Base-by-base conservation (phyloP, 2,797 vertebrate species). In the Carapus acus region DNA sequence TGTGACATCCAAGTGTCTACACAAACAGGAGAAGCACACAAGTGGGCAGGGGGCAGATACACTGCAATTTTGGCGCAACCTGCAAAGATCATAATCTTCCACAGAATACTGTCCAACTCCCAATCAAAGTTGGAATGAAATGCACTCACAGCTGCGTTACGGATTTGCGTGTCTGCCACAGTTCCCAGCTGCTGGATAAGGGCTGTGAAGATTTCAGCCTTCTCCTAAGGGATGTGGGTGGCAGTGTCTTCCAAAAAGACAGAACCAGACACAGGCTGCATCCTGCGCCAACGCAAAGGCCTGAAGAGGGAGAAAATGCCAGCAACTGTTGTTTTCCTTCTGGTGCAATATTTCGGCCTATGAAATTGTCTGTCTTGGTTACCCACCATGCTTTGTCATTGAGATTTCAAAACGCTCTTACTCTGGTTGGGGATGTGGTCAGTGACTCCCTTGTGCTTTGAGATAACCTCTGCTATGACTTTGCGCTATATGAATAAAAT, bases 1-100 rank as follows among this genome's bases (percentile, higher is more conserved):
- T 79, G 54, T 94, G 90, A 6, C 93, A 94, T 8, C 93, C 94
- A 45, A 97, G 78, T 34, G 95, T 88, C 94, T 97, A 52, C 49
- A 81, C 11, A 43, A 1, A 2, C 2, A 50, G 21, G 51, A 54
- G 21, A 62, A 38, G 63, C 18, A 52, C 19, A 60, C 29, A 37
- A n/a, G n/a, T n/a, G n/a, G n/a, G n/a, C n/a, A n/a, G n/a, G n/a
- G n/a, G n/a, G n/a, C n/a, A n/a, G n/a, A n/a, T n/a, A n/a, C n/a
- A n/a, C n/a, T n/a, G n/a, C n/a, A n/a, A n/a, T n/a, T n/a, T n/a
- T n/a, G n/a, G n/a, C n/a, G n/a, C n/a, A n/a, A n/a, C n/a, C n/a
- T n/a, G n/a, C n/a, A n/a, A n/a, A n/a, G n/a, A n/a, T n/a, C n/a
- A n/a, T n/a, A n/a, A n/a, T n/a, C n/a, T n/a, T n/a, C n/a, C n/a